Conservation (phyloP, 2,113 vertebrate species). For the Zapornia atra region DNA sequence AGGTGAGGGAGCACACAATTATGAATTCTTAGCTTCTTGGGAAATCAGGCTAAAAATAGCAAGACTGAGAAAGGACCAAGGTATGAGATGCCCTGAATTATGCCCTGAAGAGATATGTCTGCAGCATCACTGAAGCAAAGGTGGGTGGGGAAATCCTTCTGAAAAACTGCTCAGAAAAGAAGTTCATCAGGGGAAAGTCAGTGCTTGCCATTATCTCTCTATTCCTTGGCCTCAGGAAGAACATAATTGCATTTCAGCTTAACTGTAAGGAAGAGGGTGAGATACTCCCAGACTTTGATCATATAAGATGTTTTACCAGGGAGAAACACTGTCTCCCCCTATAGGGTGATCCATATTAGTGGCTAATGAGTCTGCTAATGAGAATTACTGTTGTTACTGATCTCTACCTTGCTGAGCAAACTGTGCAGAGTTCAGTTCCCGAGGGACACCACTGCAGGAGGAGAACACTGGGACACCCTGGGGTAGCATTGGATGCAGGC, state of each 20-base stretch:
- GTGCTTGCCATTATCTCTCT: slow-evolving; percentile 6
- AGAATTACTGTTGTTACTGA: background rate
- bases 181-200: background rate
- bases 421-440: background rate
- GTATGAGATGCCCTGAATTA: background rate
- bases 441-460: background rate
- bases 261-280: slow-evolving; percentile 3
- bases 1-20: background rate
- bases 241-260: slow-evolving; percentile 42
- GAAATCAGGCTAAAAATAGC: slow-evolving; percentile 10
- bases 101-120: background rate
- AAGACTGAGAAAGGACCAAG: background rate
- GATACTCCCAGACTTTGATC: slow-evolving; percentile 17
- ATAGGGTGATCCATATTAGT: slow-evolving; percentile 39
- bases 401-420: background rate
- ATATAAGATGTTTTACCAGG: background rate
- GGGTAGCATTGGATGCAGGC: background rate
- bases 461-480: background rate
- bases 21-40: background rate
- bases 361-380: slow-evolving; percentile 37
- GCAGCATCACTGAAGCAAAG: background rate
- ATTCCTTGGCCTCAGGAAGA: slow-evolving; percentile 27
- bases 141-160: slow-evolving; percentile 3
- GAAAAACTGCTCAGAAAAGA: background rate
- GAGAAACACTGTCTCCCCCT: slow-evolving; percentile 55